A percentile compares a stretch with the other conserved stretches of the same genome.
phyloP scores from a whole-genome alignment of 2,113 vertebrate genomes.

The Lipophrys pholis region DNA sequence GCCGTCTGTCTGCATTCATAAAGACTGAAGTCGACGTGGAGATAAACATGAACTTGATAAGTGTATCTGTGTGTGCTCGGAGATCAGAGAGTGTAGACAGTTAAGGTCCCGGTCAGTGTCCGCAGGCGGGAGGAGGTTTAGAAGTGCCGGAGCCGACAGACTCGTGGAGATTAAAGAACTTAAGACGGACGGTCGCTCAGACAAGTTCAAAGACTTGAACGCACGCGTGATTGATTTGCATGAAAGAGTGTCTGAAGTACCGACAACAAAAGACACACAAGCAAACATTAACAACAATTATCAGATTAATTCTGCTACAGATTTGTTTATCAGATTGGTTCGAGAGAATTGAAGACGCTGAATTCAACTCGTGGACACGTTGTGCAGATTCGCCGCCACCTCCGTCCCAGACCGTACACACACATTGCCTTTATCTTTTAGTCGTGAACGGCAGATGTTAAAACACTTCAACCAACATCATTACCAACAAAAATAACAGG shows the following conservation, averaged over 20 bases:
- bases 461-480: conserved; percentile 27
- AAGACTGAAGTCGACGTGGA: too few relatives aligned
- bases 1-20: too few relatives aligned
- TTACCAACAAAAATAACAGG: conserved; percentile 30
- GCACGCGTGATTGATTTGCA: conserved; percentile 1
- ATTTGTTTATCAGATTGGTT: too few relatives aligned
- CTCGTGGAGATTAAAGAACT: conserved; percentile 73
- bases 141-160: conserved; percentile 69
- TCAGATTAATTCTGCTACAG: background rate
- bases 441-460: conserved; percentile 25
- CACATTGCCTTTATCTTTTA: conserved; percentile 22
- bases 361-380: too few relatives aligned
- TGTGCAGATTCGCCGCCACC: too few relatives aligned
- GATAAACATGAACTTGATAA: too few relatives aligned
- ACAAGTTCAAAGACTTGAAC: conserved; percentile 70
- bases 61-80: too few relatives aligned
- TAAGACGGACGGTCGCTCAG: conserved; percentile 64
- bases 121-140: conserved; percentile 67
- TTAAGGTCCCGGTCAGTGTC: conserved; percentile 62
- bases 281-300: background rate
- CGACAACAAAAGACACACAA: conserved; percentile 14
- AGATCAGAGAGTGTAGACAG: conserved; percentile 64
- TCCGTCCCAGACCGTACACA: too few relatives aligned
- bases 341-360: too few relatives aligned
- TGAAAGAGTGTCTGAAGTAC: conserved; percentile 41